Percentiles rank a stretch among this genome's conserved stretches.
phyloP scores from a whole-genome alignment of 2,888 invertebrate genomes.

The Hemaris fuciformis region DNA sequence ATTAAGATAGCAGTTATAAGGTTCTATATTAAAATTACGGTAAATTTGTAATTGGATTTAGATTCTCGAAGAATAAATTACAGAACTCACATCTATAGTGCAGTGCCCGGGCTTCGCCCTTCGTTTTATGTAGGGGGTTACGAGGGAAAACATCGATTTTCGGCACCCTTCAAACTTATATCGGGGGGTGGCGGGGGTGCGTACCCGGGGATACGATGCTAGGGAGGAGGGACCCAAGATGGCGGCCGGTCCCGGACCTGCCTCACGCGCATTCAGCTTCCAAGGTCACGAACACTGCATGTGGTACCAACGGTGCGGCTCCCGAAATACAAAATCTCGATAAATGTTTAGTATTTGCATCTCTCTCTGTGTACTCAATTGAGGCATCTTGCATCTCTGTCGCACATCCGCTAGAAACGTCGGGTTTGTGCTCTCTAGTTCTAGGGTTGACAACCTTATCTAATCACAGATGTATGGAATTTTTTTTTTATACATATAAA shows the following conservation, averaged over 20 bases:
- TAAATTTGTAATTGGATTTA: constrained; percentile 3
- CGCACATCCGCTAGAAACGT: constrained; percentile 52
- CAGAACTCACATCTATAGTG: constrained; percentile 25
- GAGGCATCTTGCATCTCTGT: constrained; percentile 38
- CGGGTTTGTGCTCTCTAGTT: constrained; percentile 32
- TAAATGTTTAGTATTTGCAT: constrained; percentile 44
- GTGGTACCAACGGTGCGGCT: constrained; percentile 60
- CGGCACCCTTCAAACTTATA: constrained; percentile 61
- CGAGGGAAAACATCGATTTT: constrained; percentile 78
- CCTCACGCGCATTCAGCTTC: constrained; percentile 66
- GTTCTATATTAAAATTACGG: background rate
- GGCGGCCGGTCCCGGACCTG: constrained; percentile 70
- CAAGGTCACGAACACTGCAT: constrained; percentile 72
- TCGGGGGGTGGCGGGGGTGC: constrained; percentile 6
- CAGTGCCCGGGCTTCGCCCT: constrained; percentile 50
- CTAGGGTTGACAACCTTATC: constrained; percentile 14
- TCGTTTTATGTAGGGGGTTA: constrained; percentile 56
- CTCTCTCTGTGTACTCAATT: constrained; percentile 43
- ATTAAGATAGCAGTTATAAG: no score
- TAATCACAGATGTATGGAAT: background rate
- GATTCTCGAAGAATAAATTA: constrained; percentile 17
- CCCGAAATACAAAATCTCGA: constrained; percentile 73
- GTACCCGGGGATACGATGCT: constrained; percentile 29
- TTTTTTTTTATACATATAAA: background rate
- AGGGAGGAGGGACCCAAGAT: constrained; percentile 69